Percentiles rank a stretch among this genome's conserved stretches.
Conservation (phyloP, 2,888 invertebrate genomes). For the Phoronis australis region DNA sequence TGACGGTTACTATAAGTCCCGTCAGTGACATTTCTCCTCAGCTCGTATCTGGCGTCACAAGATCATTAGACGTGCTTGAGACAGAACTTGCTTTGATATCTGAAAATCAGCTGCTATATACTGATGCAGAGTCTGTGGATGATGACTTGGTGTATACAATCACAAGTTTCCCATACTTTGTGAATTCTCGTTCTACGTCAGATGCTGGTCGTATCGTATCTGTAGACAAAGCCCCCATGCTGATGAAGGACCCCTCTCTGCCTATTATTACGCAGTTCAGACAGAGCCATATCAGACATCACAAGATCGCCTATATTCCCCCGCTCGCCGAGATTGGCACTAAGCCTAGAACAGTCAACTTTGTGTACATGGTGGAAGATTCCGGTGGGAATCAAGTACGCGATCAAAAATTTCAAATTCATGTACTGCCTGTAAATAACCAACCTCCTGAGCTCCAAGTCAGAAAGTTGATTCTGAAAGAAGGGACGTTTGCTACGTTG, state of each 20-base stretch:
- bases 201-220: constrained; percentile 47
- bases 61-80: constrained; percentile 40
- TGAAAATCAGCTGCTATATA: constrained; percentile 40
- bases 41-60: constrained; percentile 32
- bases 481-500: constrained; percentile 45
- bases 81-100: constrained; percentile 42
- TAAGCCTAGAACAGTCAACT: constrained; percentile 31
- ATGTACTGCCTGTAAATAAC: constrained; percentile 48
- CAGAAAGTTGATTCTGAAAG: constrained; percentile 39
- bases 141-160: constrained; percentile 41
- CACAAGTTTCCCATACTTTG: constrained; percentile 46
- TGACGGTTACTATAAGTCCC: constrained; percentile 39
- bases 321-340: constrained; percentile 48
- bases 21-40: constrained; percentile 48
- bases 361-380: constrained; percentile 45
- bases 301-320: constrained; percentile 50
- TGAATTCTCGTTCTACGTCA: constrained; percentile 37
- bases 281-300: constrained; percentile 47
- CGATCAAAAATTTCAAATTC: constrained; percentile 44
- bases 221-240: constrained; percentile 33
- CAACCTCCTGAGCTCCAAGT: constrained; percentile 37
- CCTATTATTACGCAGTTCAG: constrained; percentile 39
- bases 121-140: constrained; percentile 41
- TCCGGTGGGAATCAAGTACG: constrained; percentile 38
- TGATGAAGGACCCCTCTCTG: constrained; percentile 26